Percentiles rank a stretch among this genome's conserved stretches.
Conservation (phyloP, 2,888 invertebrate genomes). For the Zaprionus bogoriensis region DNA sequence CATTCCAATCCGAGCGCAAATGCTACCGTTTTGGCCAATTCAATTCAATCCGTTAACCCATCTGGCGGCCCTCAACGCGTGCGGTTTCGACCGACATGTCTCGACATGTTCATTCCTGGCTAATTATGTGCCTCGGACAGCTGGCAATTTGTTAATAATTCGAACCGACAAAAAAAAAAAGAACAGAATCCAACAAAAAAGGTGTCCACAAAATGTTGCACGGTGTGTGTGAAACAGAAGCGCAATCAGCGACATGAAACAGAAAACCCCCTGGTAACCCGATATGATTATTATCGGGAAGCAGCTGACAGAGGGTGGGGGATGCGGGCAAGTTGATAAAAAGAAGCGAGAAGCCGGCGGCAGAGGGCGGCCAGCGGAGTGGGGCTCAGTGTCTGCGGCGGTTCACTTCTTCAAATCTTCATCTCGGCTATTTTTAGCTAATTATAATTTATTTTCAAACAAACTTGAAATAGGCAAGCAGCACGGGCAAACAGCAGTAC, state of each 20-base stretch:
- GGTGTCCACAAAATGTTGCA: slow-evolving; percentile 34
- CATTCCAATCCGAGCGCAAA: slow-evolving; percentile 12
- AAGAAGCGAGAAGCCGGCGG: slow-evolving; percentile 16
- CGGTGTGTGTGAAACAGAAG: slow-evolving; percentile 40
- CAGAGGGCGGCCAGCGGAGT: slow-evolving; percentile 27
- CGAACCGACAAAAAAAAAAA: neutral
- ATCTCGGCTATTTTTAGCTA: slow-evolving; percentile 54
- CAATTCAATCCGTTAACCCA: slow-evolving; percentile 18
- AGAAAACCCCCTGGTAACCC: slow-evolving; percentile 41
- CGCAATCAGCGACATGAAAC: slow-evolving; percentile 37
- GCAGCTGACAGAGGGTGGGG: slow-evolving; percentile 36
- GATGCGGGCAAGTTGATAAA: slow-evolving; percentile 12
- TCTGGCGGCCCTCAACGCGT: slow-evolving; percentile 4
- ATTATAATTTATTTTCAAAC: slow-evolving; percentile 63
- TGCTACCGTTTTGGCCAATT: slow-evolving; percentile 25
- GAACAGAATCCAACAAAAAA: neutral
- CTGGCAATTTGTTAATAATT: slow-evolving; percentile 17
- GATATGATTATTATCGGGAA: slow-evolving; percentile 43
- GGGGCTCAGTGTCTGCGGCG: neutral
- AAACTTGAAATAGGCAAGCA: slow-evolving; percentile 30
- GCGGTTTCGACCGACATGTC: neutral
- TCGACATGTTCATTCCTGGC: neutral
- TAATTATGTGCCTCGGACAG: slow-evolving; percentile 24
- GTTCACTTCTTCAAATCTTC: slow-evolving; percentile 17
- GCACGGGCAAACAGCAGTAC: slow-evolving; percentile 18